Percentiles rank a stretch among this genome's conserved stretches.
Evolutionary conservation across 2,888 invertebrate species (phyloP).

Genomic region (Mythimna vitellina): DNA sequence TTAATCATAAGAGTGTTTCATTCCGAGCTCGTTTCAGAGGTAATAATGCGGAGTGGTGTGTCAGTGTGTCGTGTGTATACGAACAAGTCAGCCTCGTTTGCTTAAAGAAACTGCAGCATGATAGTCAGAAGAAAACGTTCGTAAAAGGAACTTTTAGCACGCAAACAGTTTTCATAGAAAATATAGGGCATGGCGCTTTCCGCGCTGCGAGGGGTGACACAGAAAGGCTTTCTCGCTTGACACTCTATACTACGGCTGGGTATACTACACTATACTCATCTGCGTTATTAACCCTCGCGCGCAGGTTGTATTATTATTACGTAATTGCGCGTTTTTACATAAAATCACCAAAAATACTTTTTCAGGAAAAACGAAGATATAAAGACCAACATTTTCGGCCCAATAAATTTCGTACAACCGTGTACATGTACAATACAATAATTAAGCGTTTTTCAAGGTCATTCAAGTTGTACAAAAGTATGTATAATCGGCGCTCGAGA

Average conservation of each 20-base stretch:
- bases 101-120: slow-evolving; percentile 56
- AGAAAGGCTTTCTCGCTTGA: slow-evolving; percentile 84
- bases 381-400: too few species aligned
- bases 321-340: too few species aligned
- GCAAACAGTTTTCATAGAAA: slow-evolving; percentile 83
- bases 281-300: slow-evolving; percentile 70
- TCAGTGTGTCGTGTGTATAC: not conserved
- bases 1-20: slow-evolving; percentile 66
- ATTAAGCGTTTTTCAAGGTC: too few species aligned
- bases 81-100: slow-evolving; percentile 47
- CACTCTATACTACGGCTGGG: slow-evolving; percentile 68
- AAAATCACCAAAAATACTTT: too few species aligned
- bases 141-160: slow-evolving; percentile 72
- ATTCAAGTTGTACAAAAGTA: too few species aligned
- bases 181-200: slow-evolving; percentile 82
- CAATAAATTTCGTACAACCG: too few species aligned
- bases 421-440: too few species aligned
- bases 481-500: slow-evolving; percentile 46
- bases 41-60: slow-evolving; percentile 30
- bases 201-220: slow-evolving; percentile 80
- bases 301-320: too few species aligned
- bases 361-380: too few species aligned
- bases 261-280: slow-evolving; percentile 68
- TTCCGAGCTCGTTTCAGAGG: slow-evolving; percentile 54
- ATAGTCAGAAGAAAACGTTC: slow-evolving; percentile 62